Base-by-base conservation (phyloP, 2,888 invertebrate genomes). In the Helobdella robusta region DNA sequence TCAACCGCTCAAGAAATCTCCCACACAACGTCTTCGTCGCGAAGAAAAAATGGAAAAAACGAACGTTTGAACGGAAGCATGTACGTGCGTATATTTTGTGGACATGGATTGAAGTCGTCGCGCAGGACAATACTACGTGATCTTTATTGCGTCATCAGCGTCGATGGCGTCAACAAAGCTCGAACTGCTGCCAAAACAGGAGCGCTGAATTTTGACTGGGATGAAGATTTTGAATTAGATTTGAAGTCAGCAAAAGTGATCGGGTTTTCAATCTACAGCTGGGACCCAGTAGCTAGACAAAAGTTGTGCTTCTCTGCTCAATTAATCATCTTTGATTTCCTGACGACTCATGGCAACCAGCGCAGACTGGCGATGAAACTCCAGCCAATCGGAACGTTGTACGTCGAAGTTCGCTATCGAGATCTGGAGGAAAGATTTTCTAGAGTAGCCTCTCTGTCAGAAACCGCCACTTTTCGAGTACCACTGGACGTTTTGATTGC, bases 141-240 rank as follows among this genome's bases (percentile, higher is more conserved):
- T 81, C 83, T 98, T 67, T 98, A 98, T 80, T 97, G 97, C 79
- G 97, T 98, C 44, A 83, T 98, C 68, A 97, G 98, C 80, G 91
- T 95, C 77, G 95, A 95, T 81, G 85, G 92, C 67, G 89, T 93
- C 58, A 94, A 95, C 81, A 93, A 94, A 82, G 95, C 94, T 36
- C 83, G 95, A 66, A 95, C 94, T 32, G 94, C 94, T 75, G 92
- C 95, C 34, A 85, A 94, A 65, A 93, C 92, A 1, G 93, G 93
- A 2, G 94, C 94, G 78, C 84, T 94, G 59, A 91, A 92, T 77
- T 97, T 95, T 79, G 94, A 97, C 81, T 98, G 98, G 98, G 94
- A 97, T 77, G 98, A 98, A 79, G 91, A 92, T 23, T 98, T 98
- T 77, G 97, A 98, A 78, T 83, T 98, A 74, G 97, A 98, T 77